These are phyloP conservation scores for Morus bassanus DNA, from an alignment of 2,797 vertebrate species.

Conservation along the genomic window DNA sequence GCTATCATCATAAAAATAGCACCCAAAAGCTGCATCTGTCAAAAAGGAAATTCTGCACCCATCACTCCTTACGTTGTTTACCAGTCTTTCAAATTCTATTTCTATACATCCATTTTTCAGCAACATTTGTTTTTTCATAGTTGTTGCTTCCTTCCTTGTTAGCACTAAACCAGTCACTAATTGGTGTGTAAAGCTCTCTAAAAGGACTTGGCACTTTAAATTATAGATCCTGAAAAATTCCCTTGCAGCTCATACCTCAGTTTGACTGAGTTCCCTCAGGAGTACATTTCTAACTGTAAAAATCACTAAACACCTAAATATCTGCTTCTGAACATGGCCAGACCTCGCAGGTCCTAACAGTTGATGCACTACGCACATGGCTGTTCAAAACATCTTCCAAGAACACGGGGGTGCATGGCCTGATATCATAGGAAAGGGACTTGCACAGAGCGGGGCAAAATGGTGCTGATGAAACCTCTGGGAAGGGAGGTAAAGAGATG, in stretches of 20 bases:
- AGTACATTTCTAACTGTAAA: not conserved
- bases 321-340: not conserved
- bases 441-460: fast-evolving
- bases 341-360: not conserved
- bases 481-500: not conserved
- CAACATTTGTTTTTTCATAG: not conserved
- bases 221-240: not conserved
- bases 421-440: not conserved
- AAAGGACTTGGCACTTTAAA: not conserved
- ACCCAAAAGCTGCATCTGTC: not conserved
- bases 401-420: fast-evolving
- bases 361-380: fast-evolving
- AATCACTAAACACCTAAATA: not conserved
- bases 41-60: not conserved
- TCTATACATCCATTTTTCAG: not conserved
- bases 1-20: not conserved
- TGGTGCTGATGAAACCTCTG: not conserved
- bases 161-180: not conserved
- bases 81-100: not conserved
- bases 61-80: not conserved
- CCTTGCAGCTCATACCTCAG: not conserved
- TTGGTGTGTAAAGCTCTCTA: not conserved
- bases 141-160: not conserved
- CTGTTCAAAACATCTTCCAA: not conserved
- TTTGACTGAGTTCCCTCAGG: not conserved